phyloP scores from a whole-genome alignment of 1,140 invertebrate species.

The Pogonognathellus flavescens region DNA sequence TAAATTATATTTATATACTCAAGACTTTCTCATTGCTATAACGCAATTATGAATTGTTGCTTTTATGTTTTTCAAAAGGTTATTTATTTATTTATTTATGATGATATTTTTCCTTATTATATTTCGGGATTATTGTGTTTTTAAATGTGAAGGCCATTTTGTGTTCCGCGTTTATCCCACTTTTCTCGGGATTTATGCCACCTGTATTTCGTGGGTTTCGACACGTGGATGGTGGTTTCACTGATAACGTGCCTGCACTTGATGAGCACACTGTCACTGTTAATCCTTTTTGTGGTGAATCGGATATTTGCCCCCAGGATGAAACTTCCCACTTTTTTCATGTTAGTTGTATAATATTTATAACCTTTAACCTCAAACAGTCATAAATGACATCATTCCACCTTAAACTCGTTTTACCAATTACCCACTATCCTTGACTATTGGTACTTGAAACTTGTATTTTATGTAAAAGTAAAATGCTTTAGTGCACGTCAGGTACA shows the following conservation, averaged over 20 bases:
- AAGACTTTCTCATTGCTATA: too few species aligned
- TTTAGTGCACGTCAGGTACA: too few species aligned
- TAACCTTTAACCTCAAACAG: neutral
- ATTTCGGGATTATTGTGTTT: neutral
- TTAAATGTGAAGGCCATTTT: conserved; percentile 80
- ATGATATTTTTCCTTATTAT: neutral
- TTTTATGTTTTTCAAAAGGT: too few species aligned
- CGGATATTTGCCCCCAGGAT: conserved; percentile 97
- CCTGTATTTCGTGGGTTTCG: conserved; percentile 89
- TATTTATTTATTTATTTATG: conserved; percentile 6
- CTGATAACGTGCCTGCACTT: conserved; percentile 93
- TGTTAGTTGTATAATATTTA: conserved; percentile 72
- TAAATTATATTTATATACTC: too few species aligned
- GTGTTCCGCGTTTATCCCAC: conserved; percentile 94
- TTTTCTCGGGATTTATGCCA: conserved; percentile 94
- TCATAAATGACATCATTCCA: too few species aligned
- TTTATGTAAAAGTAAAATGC: too few species aligned
- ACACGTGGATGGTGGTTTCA: conserved; percentile 97
- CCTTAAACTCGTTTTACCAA: too few species aligned
- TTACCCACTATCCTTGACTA: too few species aligned
- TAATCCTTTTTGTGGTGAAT: conserved; percentile 97
- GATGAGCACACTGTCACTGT: conserved; percentile 97
- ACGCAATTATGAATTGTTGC: too few species aligned
- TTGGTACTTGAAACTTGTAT: too few species aligned
- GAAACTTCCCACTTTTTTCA: conserved; percentile 84